Evolutionary conservation across 1,140 invertebrate species (phyloP), one percentile per base, ranked within the genome.

Genomic region (Solenopsis fugax): DNA sequence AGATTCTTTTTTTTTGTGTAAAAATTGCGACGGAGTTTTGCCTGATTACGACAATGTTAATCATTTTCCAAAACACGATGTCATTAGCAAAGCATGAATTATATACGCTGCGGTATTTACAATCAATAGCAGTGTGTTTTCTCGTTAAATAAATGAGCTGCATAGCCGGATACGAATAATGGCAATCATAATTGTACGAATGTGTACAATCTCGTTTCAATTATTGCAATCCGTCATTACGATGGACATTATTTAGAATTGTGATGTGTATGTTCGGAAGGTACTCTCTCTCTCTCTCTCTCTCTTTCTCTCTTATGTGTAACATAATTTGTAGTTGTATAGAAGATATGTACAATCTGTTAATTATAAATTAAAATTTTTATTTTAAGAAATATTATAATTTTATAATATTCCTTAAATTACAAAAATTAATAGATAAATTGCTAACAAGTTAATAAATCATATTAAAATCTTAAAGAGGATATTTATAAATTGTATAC

Each of bases 131-230:
- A 37, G 12, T 75, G 48, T 54, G 41, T 80, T 54, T 54, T 50
- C 65, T 84, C 80, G 54, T 84, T 84, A 84, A 84, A 75, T 37
- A 73, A 84, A 84, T 50, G 54, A 75, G 12, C 54, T 56, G 7
- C 12, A 18, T 37, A 60, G 13, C n/a, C 21, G 41, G n/a, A 84
- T 50, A 73, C 48, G 67, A 84, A 72, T 60, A 75, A 75, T 34
- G 3, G n/a, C 24, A 72, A 78, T 75, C 54, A 60, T 75, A 58
- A 56, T 64, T 67, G 24, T 69, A 48, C 29, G 21, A 41, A 4
- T 77, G 45, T 69, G 48, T 29, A 18, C 67, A 58, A 58, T 82
- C 12, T 72, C 24, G 24, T 18, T 82, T 82, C 52, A 48, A 73
- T 73, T 82, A 82, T 82, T 45, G 10, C 52, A 37, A 82, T 73